These are phyloP conservation scores for Noturus placidus DNA, from an alignment of 2,113 vertebrate species.

Conservation along the genomic window DNA sequence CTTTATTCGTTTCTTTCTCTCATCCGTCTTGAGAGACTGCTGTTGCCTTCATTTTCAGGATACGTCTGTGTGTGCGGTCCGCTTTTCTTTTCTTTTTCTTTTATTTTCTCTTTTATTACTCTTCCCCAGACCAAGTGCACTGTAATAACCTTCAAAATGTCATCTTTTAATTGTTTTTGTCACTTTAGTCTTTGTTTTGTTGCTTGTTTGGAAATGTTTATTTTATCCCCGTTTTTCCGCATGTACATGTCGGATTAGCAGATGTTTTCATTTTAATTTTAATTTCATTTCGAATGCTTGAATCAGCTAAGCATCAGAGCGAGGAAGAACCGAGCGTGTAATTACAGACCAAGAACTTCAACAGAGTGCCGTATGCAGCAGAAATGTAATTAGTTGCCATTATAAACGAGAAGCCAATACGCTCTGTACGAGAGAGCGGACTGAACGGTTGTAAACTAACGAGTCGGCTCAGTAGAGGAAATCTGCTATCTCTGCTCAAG, in stretches of 20 bases:
- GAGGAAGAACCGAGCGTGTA: neutral
- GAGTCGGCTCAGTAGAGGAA: neutral
- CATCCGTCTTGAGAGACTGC: constrained; percentile 46
- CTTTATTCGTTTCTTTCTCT: constrained; percentile 41
- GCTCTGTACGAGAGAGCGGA: neutral
- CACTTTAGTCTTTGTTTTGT: constrained; percentile 59
- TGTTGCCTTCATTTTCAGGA: constrained; percentile 69
- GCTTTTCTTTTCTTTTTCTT: constrained; percentile 7
- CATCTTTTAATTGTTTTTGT: constrained; percentile 56
- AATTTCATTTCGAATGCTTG: constrained; percentile 59
- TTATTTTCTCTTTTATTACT: constrained; percentile 36
- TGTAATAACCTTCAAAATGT: constrained; percentile 63
- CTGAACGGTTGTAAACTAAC: neutral
- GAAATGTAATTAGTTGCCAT: constrained; percentile 12
- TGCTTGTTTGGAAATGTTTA: constrained; percentile 47
- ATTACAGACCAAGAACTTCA: neutral
- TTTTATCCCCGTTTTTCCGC: constrained; percentile 59
- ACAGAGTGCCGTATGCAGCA: neutral
- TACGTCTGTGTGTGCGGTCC: constrained; percentile 45
- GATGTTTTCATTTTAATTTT: constrained; percentile 60
- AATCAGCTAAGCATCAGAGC: constrained; percentile 40
- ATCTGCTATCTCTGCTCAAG: neutral
- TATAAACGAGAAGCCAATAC: neutral
- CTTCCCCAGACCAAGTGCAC: constrained; percentile 72
- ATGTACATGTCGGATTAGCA: constrained; percentile 66